A percentile compares a stretch with the other conserved stretches of the same genome.
Conservation (phyloP, 1,140 invertebrate species). For the Drosophila busckii region DNA sequence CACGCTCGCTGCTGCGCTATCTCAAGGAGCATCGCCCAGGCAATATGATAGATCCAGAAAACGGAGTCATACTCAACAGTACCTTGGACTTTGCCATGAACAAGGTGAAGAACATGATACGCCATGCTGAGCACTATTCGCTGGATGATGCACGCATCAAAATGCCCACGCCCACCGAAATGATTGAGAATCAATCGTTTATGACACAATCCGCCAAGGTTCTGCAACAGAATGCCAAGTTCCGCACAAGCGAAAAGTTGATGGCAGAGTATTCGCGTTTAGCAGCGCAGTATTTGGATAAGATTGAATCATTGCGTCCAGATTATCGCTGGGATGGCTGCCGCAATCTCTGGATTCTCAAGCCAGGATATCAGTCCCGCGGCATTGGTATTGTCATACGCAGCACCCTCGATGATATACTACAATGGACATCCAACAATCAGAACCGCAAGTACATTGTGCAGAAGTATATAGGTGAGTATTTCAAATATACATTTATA, state of each 20-base stretch:
- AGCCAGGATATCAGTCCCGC: slow-evolving; percentile 91
- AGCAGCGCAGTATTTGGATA: slow-evolving; percentile 82
- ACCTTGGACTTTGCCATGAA: slow-evolving; percentile 81
- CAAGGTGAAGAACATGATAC: slow-evolving; percentile 58
- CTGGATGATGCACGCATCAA: slow-evolving; percentile 52
- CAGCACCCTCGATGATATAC: slow-evolving; percentile 82
- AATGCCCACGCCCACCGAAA: slow-evolving; percentile 51
- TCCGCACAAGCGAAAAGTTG: slow-evolving; percentile 77
- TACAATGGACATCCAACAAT: slow-evolving; percentile 82
- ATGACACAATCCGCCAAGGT: slow-evolving; percentile 80
- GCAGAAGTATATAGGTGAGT: slow-evolving; percentile 94
- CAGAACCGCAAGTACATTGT: slow-evolving; percentile 88
- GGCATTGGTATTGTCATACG: slow-evolving; percentile 89
- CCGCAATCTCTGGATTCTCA: slow-evolving; percentile 95
- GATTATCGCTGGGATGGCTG: slow-evolving; percentile 83
- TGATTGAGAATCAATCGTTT: slow-evolving; percentile 86
- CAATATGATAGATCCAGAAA: slow-evolving; percentile 37
- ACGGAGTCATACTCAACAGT: slow-evolving; percentile 66
- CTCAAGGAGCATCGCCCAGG: slow-evolving; percentile 79
- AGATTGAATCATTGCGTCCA: slow-evolving; percentile 82
- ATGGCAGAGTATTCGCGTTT: slow-evolving; percentile 80
- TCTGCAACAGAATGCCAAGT: slow-evolving; percentile 78
- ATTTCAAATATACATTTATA: neutral
- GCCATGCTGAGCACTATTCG: slow-evolving; percentile 51
- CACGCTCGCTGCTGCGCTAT: slow-evolving; percentile 89